A percentile compares a stretch with the other conserved stretches of the same genome.
These are phyloP conservation scores for Ranitomeya variabilis DNA, from an alignment of 2,113 vertebrate genomes.

Conservation along the genomic window DNA sequence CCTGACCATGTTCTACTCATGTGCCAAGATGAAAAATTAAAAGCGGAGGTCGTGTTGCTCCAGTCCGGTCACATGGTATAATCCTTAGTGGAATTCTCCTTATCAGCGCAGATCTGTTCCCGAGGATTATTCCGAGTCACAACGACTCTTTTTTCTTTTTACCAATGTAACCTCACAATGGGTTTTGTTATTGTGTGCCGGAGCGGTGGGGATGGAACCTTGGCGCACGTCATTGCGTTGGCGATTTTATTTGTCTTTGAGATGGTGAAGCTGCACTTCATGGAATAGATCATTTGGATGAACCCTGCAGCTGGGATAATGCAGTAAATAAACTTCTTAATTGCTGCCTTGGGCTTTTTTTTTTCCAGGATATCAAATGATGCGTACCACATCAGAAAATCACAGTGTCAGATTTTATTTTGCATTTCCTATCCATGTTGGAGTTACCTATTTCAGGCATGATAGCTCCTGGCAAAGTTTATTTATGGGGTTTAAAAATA, in stretches of 20 bases:
- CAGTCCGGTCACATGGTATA: conserved; percentile 18
- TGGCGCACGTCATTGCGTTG: not conserved
- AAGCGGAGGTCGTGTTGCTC: not conserved
- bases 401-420: conserved; percentile 42
- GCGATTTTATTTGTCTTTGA: conserved; percentile 42
- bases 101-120: conserved; percentile 15
- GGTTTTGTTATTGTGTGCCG: conserved; percentile 21
- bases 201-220: conserved; percentile 20
- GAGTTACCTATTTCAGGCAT: conserved; percentile 42
- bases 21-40: not conserved
- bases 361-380: conserved; percentile 34
- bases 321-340: conserved; percentile 50
- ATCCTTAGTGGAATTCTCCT: conserved; percentile 32
- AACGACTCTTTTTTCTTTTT: not conserved
- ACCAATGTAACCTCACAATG: conserved; percentile 27
- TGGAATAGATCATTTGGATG: conserved; percentile 35
- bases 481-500: not conserved
- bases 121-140: conserved; percentile 22
- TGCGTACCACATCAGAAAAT: conserved; percentile 41
- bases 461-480: conserved; percentile 14
- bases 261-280: conserved; percentile 22
- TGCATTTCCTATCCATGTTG: not conserved
- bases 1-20: not conserved
- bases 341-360: conserved; percentile 35
- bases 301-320: conserved; percentile 37